Evolutionary conservation across 2,888 invertebrate species (phyloP).

Genomic region (Agrotis ipsilon): DNA sequence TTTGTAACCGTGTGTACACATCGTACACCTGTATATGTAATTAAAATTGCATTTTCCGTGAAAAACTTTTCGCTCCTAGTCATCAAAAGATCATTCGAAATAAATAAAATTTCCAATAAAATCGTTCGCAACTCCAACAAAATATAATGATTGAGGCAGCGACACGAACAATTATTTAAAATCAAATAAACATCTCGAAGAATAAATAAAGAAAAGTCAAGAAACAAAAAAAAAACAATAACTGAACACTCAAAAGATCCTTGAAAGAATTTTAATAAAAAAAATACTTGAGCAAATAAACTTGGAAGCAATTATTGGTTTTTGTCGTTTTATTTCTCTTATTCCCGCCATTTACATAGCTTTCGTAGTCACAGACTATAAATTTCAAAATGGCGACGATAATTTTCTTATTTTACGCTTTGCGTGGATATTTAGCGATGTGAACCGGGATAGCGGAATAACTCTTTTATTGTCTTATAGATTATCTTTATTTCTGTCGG

Average conservation of each 20-base stretch:
- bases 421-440: slow-evolving; percentile 68
- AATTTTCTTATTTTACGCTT: slow-evolving; percentile 74
- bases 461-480: slow-evolving; percentile 61
- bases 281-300: slow-evolving; percentile 59
- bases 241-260: slow-evolving; percentile 34
- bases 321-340: slow-evolving; percentile 63
- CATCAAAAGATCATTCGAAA: no score
- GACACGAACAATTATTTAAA: neutral
- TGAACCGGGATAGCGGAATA: slow-evolving; percentile 63
- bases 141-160: neutral
- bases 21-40: no score
- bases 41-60: no score
- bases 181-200: neutral
- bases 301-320: slow-evolving; percentile 68
- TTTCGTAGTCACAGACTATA: slow-evolving; percentile 66
- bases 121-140: no score
- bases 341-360: slow-evolving; percentile 66
- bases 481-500: slow-evolving; percentile 60
- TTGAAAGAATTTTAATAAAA: slow-evolving; percentile 61
- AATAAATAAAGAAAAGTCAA: slow-evolving; percentile 12
- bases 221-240: slow-evolving; percentile 27
- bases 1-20: no score
- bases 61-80: no score
- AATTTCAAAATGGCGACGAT: slow-evolving; percentile 67
- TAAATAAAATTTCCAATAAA: no score